Evolutionary conservation across 2,888 invertebrate genomes (phyloP).

Genomic region (Conchocele bisecta): DNA sequence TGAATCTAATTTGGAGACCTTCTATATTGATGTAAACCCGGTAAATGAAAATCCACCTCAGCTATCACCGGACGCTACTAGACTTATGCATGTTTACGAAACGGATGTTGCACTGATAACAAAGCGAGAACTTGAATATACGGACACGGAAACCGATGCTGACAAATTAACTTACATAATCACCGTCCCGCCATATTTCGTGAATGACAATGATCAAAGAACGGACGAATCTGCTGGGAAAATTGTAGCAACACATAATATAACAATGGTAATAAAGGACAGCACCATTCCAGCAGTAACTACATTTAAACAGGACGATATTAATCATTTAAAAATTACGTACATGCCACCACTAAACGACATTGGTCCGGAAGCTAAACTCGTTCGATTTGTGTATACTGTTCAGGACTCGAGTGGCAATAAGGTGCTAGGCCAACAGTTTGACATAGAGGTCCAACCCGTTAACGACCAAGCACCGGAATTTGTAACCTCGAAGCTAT

Average conservation of each 20-base stretch:
- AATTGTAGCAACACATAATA: conserved; percentile 76
- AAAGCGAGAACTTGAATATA: conserved; percentile 77
- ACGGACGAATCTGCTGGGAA: conserved; percentile 79
- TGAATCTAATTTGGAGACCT: conserved; percentile 75
- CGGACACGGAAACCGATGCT: conserved; percentile 78
- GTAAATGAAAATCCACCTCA: conserved; percentile 81
- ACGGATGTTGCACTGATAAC: conserved; percentile 78
- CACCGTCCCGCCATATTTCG: conserved; percentile 80
- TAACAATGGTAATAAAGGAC: conserved; percentile 72
- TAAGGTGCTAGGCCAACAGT: conserved; percentile 75
- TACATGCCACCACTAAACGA: conserved; percentile 81
- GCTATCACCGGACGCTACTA: conserved; percentile 72
- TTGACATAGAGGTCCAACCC: conserved; percentile 80
- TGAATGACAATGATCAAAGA: conserved; percentile 75
- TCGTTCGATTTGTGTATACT: conserved; percentile 78
- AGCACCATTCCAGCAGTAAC: conserved; percentile 65
- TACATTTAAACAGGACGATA: conserved; percentile 80
- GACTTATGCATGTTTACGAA: conserved; percentile 77
- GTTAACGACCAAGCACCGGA: conserved; percentile 79
- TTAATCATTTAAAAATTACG: conserved; percentile 80
- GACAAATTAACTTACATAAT: conserved; percentile 78
- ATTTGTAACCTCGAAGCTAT: conserved; percentile 73
- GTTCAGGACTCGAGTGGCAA: conserved; percentile 79
- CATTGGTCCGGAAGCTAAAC: conserved; percentile 78
- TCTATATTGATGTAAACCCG: conserved; percentile 76